phyloP scores from a whole-genome alignment of 2,797 vertebrate species.

The Poeciliopsis presidionis region DNA sequence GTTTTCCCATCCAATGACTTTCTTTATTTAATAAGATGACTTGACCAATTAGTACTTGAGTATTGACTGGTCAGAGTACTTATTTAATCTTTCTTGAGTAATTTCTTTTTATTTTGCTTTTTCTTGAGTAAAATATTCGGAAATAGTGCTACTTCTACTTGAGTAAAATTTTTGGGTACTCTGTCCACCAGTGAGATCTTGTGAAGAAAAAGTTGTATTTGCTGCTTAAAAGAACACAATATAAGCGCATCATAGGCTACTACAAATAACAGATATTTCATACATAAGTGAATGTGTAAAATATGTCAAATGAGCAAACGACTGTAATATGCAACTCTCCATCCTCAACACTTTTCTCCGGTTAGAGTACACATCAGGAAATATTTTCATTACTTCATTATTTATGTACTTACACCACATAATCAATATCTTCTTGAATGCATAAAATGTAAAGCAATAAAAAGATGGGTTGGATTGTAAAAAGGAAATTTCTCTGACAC shows the following conservation, averaged over 20 bases:
- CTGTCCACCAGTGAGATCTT: neutral
- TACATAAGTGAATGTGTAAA: neutral
- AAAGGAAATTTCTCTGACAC: neutral
- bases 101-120: neutral
- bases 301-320: neutral
- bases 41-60: no score
- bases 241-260: neutral
- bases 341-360: neutral
- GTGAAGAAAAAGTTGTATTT: neutral
- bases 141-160: neutral
- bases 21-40: no score
- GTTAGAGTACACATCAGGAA: neutral
- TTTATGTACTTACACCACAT: neutral
- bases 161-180: no score
- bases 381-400: neutral
- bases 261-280: neutral
- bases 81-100: neutral
- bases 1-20: no score
- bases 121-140: neutral
- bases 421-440: neutral
- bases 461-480: neutral
- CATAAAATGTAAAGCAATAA: neutral
- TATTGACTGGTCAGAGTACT: no score
- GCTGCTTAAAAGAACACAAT: neutral
- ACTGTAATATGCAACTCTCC: neutral